Percentiles rank a stretch among this genome's conserved stretches.
These are phyloP conservation scores for Poecilia gillii DNA, from an alignment of 2,797 vertebrate genomes.

Conservation along the genomic window DNA sequence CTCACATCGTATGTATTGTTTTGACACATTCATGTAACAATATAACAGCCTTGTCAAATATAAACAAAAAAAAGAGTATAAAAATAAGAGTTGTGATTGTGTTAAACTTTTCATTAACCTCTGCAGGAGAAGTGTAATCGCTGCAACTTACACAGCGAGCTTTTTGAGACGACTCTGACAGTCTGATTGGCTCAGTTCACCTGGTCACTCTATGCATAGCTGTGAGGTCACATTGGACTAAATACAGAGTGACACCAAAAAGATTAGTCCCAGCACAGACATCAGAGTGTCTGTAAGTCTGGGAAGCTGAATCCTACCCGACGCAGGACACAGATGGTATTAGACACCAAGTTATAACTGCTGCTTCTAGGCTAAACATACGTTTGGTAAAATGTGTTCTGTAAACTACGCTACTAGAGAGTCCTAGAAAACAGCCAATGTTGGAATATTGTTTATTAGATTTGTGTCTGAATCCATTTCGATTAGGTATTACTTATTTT, in stretches of 20 bases:
- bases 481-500: background rate
- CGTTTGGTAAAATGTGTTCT: background rate
- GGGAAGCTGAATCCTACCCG: background rate
- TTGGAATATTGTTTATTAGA: background rate
- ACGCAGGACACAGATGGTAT: background rate
- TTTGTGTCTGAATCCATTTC: background rate
- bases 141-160: conserved; percentile 5
- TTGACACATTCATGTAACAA: background rate
- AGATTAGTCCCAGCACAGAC: background rate
- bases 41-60: background rate
- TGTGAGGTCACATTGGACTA: conserved; percentile 1
- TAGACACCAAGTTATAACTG: background rate
- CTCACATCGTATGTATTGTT: background rate
- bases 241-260: conserved; percentile 6
- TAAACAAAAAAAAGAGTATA: background rate
- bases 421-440: background rate
- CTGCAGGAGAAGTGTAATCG: conserved; percentile 1
- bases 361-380: background rate
- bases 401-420: background rate
- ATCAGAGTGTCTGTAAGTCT: background rate
- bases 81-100: background rate
- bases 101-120: conserved; percentile 21
- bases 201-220: background rate
- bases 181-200: background rate
- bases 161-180: background rate